Evolutionary conservation across 2,888 invertebrate species (phyloP).

Genomic region (Embidobia sp.): DNA sequence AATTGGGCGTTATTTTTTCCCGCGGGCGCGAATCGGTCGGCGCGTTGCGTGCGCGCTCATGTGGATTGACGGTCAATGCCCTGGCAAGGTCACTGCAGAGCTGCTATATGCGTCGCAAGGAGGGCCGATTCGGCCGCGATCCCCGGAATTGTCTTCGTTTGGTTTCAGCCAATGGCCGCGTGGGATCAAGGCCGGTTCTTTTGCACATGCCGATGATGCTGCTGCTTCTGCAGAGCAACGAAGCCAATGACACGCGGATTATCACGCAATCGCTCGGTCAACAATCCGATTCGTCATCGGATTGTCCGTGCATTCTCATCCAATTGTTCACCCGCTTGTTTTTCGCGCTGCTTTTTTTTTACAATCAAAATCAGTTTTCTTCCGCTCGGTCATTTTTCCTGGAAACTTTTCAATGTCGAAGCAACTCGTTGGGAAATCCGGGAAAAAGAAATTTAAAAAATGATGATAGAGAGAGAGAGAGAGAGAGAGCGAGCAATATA

Average conservation of each 20-base stretch:
- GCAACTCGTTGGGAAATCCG: no score
- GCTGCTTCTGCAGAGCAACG: constrained; percentile 26
- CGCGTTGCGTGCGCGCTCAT: constrained; percentile 15
- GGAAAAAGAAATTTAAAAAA: no score
- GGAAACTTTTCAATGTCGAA: no score
- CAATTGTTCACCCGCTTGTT: no score
- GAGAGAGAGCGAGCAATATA: no score
- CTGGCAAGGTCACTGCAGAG: constrained; percentile 78
- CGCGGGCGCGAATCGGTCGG: constrained; percentile 54
- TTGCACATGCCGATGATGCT: constrained; percentile 72
- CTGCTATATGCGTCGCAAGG: constrained; percentile 49
- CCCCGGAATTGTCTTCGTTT: constrained; percentile 70
- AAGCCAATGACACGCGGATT: constrained; percentile 56
- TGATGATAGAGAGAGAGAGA: no score
- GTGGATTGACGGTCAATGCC: constrained; percentile 77
- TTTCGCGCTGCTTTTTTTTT: no score
- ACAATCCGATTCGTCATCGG: constrained; percentile 12
- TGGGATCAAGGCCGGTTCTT: constrained; percentile 77
- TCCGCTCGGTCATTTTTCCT: no score
- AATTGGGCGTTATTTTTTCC: constrained; percentile 36
- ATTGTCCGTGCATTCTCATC: background rate
- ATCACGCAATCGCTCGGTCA: background rate
- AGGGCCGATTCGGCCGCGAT: constrained; percentile 52
- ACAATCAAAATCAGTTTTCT: no score
- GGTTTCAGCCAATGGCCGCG: constrained; percentile 78